Base-by-base conservation (phyloP, 2,797 vertebrate species). In the Centroberyx gerrardi region DNA sequence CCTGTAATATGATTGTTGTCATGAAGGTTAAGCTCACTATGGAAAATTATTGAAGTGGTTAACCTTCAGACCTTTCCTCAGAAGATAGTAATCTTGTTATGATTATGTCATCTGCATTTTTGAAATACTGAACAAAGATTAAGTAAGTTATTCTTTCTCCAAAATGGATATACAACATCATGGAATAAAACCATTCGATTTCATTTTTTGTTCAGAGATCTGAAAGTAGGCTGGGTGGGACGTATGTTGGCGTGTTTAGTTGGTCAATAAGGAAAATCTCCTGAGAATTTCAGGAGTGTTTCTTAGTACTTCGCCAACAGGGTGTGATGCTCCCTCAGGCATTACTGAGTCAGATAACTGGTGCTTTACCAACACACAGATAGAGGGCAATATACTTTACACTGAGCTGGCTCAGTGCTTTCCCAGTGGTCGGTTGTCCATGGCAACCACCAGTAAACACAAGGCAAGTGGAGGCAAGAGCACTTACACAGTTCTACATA, bases 361-460 rank as follows among this genome's bases (percentile, higher is more conserved):
- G 27, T 62, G 36, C 18, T 82, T 70, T 66, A 67, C 70, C 55
- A 75, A 12, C 54, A 44, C 5, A 12, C 78, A 83, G 86, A 69
- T 60, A 85, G 82, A 86, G 68, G 84, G 82, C 82, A 78, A 76
- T 17, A 69, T 65, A 28, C 65, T 33, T 53, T 46, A 84, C 42
- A 13, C 28, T 59, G 38, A 59, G 38, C 38, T 59, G 67, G 62
- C 68, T 73, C 64, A 77, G 63, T 8, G 31, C 31, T 73, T 74
- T 76, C 27, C 69, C 71, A 55, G 82, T 14, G 36, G 65, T 7
- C 22, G 71, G 86, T 22, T 90, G 0, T 38, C 83, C 87, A 86
- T 81, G 13, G 87, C 72, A 88, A 93, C 88, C 36, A 22, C 18
- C 0, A 2, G 80, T 76, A 85, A 91, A 92, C 83, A 92, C 65